phyloP scores from a whole-genome alignment of 1,140 invertebrate genomes.

The Protaetia brevitarsis region DNA sequence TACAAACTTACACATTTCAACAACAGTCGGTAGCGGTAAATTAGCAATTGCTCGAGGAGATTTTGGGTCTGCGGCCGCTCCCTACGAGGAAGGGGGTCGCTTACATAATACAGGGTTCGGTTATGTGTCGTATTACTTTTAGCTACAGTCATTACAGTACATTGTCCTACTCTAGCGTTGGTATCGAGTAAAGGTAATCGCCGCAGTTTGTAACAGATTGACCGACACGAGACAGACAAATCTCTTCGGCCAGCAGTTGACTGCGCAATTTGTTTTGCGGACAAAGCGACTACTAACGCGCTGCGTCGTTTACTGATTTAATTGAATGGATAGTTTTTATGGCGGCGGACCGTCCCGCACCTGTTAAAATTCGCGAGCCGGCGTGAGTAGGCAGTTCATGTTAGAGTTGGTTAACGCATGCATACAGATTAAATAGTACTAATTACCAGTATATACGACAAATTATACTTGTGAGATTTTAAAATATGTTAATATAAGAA shows the following conservation, averaged over 20 bases:
- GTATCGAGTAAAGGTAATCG: neutral
- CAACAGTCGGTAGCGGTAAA: neutral
- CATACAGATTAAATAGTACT: neutral
- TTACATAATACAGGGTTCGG: conserved; percentile 11
- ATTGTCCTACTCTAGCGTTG: neutral
- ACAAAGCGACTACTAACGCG: neutral
- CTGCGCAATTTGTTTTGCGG: neutral
- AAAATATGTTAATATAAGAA: neutral
- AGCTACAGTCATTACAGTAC: conserved; percentile 12
- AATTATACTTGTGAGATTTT: neutral
- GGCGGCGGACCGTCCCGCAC: neutral
- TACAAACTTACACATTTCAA: no score
- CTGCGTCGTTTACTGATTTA: neutral
- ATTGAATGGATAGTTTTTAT: neutral
- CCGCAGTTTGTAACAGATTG: neutral
- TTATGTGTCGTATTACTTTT: conserved; percentile 13
- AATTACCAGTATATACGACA: neutral
- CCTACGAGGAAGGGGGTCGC: neutral
- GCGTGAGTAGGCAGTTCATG: neutral
- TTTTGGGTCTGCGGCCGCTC: neutral
- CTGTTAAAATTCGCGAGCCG: neutral
- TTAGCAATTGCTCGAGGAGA: neutral
- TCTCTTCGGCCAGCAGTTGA: neutral
- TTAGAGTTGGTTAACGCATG: neutral
- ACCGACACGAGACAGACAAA: neutral